A percentile compares a stretch with the other conserved stretches of the same genome.
Evolutionary conservation across 2,797 vertebrate genomes (phyloP).

Genomic region (Cuniculus paca): DNA sequence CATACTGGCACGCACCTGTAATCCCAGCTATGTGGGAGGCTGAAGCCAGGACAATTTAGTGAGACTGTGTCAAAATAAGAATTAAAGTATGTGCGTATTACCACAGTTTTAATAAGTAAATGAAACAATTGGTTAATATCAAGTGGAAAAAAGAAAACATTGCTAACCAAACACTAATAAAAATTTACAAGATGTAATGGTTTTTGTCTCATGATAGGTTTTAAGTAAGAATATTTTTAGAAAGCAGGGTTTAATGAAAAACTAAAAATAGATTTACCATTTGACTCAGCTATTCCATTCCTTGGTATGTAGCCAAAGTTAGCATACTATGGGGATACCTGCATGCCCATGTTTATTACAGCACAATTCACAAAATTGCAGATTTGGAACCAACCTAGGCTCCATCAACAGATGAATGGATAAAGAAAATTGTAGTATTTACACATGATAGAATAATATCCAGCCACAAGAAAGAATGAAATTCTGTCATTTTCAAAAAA

Average conservation of each 20-base stretch:
- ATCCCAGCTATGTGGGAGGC: neutral
- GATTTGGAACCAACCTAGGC: neutral
- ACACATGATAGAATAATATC: neutral
- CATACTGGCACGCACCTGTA: neutral
- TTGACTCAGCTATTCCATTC: neutral
- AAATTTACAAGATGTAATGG: neutral
- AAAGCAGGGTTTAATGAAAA: neutral
- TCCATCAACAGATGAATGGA: neutral
- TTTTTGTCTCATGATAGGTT: slow-evolving; percentile 15
- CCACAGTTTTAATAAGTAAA: neutral
- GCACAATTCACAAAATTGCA: neutral
- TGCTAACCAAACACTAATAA: neutral
- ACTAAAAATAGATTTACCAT: neutral
- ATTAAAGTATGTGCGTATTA: neutral
- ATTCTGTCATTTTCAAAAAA: neutral
- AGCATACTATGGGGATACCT: neutral
- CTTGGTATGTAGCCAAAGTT: neutral
- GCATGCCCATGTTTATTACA: neutral
- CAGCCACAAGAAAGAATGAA: neutral
- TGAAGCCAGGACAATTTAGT: neutral
- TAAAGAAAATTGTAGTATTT: neutral
- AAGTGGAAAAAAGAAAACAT: neutral
- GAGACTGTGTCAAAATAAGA: neutral
- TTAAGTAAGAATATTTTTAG: slow-evolving; percentile 21
- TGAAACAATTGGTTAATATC: neutral